Base-by-base conservation (phyloP, 2,888 invertebrate genomes). In the Mythimna vitellina region DNA sequence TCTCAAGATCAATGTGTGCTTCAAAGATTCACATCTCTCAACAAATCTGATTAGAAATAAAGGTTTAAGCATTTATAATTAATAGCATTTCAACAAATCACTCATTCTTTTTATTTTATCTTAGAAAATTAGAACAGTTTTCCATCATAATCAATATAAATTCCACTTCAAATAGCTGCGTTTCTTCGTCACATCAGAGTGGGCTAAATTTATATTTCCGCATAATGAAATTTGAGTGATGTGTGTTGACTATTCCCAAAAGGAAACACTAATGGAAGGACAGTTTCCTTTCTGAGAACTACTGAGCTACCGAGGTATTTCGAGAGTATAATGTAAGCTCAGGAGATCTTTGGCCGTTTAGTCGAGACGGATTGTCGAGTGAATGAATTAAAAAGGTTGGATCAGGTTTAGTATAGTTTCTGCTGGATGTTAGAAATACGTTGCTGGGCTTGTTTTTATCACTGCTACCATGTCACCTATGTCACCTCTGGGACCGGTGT, bases 261-360 rank as follows among this genome's bases (percentile, higher is more conserved):
- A 90, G 90, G 90, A 90, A 90, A 87, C 87, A 86, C 89, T 90
- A 90, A 90, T 90, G 90, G 90, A 86, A 87, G 89, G 87, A 89
- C 88, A 88, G 89, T 89, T 90, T 90, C 90, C 90, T 89, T 90
- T 89, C 91, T 76, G 64, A 83, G 88, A 90, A 90, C 86, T 74
- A 69, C 81, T 80, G 81, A 76, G 81, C 77, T 85, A 86, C 86
- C 80, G 77, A 65, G 70, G 86, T 90, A 90, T 90, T 90, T 89
- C 73, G 73, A 86, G 87, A 86, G 69, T 83, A 80, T 83, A 80
- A 69, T 85, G 80, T 76, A 73, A 75, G 69, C 78, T 76, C 57
- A 57, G 64, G 69, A 69, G 73, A 72, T 64, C 49, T 78, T 60
- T 61, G 46, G 49, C 17, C 42, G 57, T 65, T 80, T 49, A 58